Base-by-base conservation (phyloP, 2,888 invertebrate genomes). In the Sphaerophoria taeniata region DNA sequence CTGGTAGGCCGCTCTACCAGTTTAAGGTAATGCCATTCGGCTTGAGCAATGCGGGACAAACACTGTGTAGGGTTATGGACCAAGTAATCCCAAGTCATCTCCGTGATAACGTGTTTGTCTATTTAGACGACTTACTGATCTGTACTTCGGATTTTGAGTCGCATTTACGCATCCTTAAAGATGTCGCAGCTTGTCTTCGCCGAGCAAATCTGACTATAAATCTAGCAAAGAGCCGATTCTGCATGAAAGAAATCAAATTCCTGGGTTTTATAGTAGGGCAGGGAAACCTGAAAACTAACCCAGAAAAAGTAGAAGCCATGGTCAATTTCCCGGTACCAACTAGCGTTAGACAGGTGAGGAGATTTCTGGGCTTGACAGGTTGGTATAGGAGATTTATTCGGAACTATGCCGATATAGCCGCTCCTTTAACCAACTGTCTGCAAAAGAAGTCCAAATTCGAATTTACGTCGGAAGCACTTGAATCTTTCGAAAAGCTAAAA, bases 201-300 rank as follows among this genome's bases (percentile, higher is more conserved):
- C n/a, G 47, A 6, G 12, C 11, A 6, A 36, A 36, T 36, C 36
- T 36, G 4, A 36, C 36, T 6, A 36, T 36, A 36, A 36, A 36
- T 36, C 36, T 36, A 4, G 36, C 4, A 36, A 36, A 36, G 36
- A 36, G 36, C 7, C 4, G 36, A 36, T 36, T 36, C 7, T 36
- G 36, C n/a, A n/a, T n/a, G n/a, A n/a, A n/a, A n/a, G n/a, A n/a
- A n/a, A n/a, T n/a, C n/a, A n/a, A n/a, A n/a, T 56, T 56, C 6
- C 56, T 36, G 14, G 56, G 56, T 0, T 56, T 56, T 56, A 56
- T 56, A 6, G 56, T 56, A 56, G 56, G 56, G n/a, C 56, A 56
- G 36, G n/a, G 56, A 55, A 55, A 55, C 55, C 33, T 55, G 33
- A 55, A 55, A 55, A 55, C 55, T 7, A 55, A 34, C 55, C 55